phyloP scores from a whole-genome alignment of 1,140 invertebrate species.

The Meloidogyne hapla region DNA sequence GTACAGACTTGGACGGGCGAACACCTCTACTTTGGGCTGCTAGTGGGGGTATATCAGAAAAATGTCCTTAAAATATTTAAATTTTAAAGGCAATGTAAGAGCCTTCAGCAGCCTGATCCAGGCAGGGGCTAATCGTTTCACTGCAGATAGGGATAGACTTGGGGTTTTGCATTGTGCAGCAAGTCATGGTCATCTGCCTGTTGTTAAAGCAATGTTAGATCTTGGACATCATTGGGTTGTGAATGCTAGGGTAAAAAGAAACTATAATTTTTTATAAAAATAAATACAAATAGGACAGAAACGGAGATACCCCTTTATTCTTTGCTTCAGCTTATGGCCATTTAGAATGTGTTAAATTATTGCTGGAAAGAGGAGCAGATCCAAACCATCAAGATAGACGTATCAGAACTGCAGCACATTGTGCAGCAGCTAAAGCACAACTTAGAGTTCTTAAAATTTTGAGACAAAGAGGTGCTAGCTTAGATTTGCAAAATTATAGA shows the following conservation, averaged over 20 bases:
- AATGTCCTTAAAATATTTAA: not conserved
- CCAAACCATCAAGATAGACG: conserved; percentile 75
- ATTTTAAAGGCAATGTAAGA: conserved; percentile 74
- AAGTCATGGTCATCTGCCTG: conserved; percentile 86
- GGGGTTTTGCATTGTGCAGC: conserved; percentile 84
- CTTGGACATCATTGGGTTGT: conserved; percentile 67
- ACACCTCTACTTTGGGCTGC: conserved; percentile 93
- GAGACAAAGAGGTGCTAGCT: conserved; percentile 78
- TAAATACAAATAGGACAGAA: conserved; percentile 78
- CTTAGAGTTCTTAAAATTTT: conserved; percentile 78
- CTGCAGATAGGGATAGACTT: conserved; percentile 75
- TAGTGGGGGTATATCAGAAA: conserved; percentile 75
- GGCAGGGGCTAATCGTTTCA: conserved; percentile 77
- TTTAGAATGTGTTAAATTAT: conserved; percentile 82
- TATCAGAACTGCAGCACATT: conserved; percentile 70
- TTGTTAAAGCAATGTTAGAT: conserved; percentile 79
- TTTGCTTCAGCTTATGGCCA: conserved; percentile 93
- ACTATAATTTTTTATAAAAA: too few relatives aligned
- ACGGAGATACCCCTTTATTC: conserved; percentile 90
- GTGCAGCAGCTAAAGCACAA: conserved; percentile 92
- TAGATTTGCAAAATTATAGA: conserved; percentile 85
- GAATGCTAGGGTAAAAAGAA: conserved; percentile 74
- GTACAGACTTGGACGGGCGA: conserved; percentile 82
- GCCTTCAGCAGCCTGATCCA: conserved; percentile 82
- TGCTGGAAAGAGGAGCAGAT: conserved; percentile 83